Percentiles rank a stretch among this genome's conserved stretches.
phyloP scores from a whole-genome alignment of 2,113 vertebrate species.

The Pseudopodoces humilis region DNA sequence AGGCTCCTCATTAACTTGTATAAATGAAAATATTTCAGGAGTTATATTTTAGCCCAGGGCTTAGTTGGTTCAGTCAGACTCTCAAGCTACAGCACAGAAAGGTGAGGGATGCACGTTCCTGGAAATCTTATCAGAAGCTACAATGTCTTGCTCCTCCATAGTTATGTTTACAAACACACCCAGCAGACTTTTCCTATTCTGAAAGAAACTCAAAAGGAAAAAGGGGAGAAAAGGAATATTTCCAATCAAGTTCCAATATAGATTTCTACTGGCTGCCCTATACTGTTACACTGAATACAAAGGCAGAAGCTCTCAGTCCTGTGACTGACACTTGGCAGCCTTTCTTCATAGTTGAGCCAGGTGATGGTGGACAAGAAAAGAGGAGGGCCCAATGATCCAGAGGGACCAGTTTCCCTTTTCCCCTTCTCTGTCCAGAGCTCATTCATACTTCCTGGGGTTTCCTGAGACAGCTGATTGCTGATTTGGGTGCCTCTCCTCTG shows the following conservation, averaged over 20 bases:
- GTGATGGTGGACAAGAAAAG: accelerated
- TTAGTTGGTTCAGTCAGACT: background rate
- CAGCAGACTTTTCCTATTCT: background rate
- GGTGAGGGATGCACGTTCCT: background rate
- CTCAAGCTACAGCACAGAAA: background rate
- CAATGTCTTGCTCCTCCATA: background rate
- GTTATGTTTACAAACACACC: background rate
- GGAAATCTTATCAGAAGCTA: background rate
- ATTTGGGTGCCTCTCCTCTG: background rate
- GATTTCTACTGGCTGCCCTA: background rate
- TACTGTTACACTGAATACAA: accelerated
- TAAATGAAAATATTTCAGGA: background rate
- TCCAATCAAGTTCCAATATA: background rate
- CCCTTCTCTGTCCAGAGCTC: background rate
- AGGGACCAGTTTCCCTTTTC: background rate
- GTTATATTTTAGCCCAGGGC: background rate
- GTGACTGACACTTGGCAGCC: background rate
- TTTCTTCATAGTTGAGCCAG: background rate
- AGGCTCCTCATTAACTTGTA: background rate
- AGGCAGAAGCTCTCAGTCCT: background rate
- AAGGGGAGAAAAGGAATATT: background rate
- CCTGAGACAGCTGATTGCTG: background rate
- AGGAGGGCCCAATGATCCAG: accelerated
- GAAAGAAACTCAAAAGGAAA: too few species aligned
- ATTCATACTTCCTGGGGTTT: background rate